Evolutionary conservation across 1,140 invertebrate genomes (phyloP).

Genomic region (Zaprionus tsacasi): DNA sequence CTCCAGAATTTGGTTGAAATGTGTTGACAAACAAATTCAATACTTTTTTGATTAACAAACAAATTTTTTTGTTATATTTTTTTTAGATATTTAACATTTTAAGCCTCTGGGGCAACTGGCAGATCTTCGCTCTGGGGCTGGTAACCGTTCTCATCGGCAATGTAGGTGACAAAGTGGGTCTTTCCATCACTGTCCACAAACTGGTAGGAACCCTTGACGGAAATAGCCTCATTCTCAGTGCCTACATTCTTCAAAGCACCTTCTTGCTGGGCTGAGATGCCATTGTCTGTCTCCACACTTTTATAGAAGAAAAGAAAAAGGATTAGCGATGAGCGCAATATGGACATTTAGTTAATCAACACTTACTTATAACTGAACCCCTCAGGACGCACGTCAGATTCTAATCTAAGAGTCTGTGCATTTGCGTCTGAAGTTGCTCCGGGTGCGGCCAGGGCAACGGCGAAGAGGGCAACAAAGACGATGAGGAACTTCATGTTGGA

Average conservation of each 20-base stretch:
- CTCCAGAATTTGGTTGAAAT: background rate
- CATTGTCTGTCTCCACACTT: constrained; percentile 49
- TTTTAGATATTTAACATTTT: constrained; percentile 20
- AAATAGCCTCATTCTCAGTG: constrained; percentile 72
- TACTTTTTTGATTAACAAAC: constrained; percentile 1
- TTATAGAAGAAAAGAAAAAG: background rate
- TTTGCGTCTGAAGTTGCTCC: no score
- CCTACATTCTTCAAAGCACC: constrained; percentile 44
- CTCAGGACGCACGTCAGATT: constrained; percentile 83
- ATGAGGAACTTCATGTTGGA: constrained; percentile 60
- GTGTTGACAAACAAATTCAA: background rate
- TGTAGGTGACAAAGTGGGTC: constrained; percentile 87
- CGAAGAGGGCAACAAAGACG: constrained; percentile 60
- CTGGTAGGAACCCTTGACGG: constrained; percentile 85
- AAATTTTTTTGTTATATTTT: constrained; percentile 15
- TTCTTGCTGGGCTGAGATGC: no score
- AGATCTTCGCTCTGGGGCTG: constrained; percentile 88
- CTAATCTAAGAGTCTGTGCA: constrained; percentile 68
- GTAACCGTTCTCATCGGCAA: constrained; percentile 91
- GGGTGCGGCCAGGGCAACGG: constrained; percentile 59
- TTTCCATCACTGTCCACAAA: constrained; percentile 87
- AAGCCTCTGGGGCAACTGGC: constrained; percentile 74
- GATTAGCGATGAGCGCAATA: background rate
- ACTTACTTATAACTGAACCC: constrained; percentile 84
- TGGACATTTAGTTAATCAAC: background rate